These are phyloP conservation scores for Drosophila diplacantha DNA, from an alignment of 2,888 invertebrate genomes.

Conservation along the genomic window DNA sequence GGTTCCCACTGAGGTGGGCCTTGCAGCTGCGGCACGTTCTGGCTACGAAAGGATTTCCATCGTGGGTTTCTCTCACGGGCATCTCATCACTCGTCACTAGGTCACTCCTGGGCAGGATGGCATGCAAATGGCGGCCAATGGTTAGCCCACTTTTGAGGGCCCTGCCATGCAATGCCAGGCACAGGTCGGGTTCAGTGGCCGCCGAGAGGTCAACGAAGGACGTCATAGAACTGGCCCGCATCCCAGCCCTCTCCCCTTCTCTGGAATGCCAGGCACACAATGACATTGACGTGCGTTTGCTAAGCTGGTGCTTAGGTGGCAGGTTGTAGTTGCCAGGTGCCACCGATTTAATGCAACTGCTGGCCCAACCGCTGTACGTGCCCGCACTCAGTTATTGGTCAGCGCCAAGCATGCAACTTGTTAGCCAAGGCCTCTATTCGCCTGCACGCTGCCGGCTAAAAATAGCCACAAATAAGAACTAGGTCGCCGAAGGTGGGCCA, in stretches of 20 bases:
- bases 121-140: constrained; percentile 25
- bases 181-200: constrained; percentile 20
- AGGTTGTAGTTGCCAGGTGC: background rate
- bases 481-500: constrained; percentile 49
- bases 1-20: constrained; percentile 2
- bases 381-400: constrained; percentile 38
- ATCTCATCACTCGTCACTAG: too few relatives aligned
- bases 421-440: constrained; percentile 30
- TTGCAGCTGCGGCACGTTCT: constrained; percentile 28
- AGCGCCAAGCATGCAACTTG: constrained; percentile 28
- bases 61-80: background rate
- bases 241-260: background rate
- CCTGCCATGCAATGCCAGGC: constrained; percentile 17
- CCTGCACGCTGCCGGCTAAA: constrained; percentile 24
- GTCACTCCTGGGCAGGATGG: constrained; percentile 17
- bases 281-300: constrained; percentile 31
- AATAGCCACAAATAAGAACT: constrained; percentile 39
- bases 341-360: constrained; percentile 11
- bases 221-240: constrained; percentile 23
- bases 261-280: constrained; percentile 33
- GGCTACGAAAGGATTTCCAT: constrained; percentile 18
- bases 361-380: constrained; percentile 29
- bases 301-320: constrained; percentile 7
- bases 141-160: constrained; percentile 25
- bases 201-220: constrained; percentile 23